A percentile compares a stretch with the other conserved stretches of the same genome.
These are phyloP conservation scores for Palythoa grandis DNA, from an alignment of 92 coral and sea anemone species.

Conservation along the genomic window DNA sequence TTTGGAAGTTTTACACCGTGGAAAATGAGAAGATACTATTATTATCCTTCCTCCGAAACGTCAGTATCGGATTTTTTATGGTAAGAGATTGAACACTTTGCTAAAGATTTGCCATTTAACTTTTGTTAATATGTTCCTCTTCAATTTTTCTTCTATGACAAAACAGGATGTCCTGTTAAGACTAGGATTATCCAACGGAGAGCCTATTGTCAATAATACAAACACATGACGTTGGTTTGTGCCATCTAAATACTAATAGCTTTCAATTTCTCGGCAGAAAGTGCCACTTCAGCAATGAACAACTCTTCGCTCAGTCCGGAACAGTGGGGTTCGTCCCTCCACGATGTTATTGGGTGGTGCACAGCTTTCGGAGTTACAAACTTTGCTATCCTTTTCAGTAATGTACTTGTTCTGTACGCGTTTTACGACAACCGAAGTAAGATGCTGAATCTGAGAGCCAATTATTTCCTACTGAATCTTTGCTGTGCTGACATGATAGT, in stretches of 20 bases:
- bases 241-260: not conserved
- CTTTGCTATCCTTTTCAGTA: constrained; percentile 13
- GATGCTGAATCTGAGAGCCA: constrained; percentile 34
- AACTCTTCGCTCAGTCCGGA: not conserved
- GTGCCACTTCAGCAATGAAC: not conserved
- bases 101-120: no score
- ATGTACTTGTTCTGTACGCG: constrained; percentile 10
- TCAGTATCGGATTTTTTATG: no score
- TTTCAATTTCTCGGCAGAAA: not conserved
- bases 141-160: not conserved
- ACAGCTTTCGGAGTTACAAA: constrained; percentile 32
- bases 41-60: no score
- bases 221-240: not conserved
- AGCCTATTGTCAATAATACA: not conserved
- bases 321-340: not conserved
- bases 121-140: no score
- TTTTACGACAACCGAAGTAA: constrained; percentile 18
- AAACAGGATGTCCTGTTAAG: not conserved
- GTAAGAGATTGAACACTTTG: no score
- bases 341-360: constrained; percentile 16
- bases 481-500: constrained; percentile 40
- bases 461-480: constrained; percentile 28
- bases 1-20: no score
- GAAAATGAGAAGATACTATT: no score
- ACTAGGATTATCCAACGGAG: not conserved